Evolutionary conservation across 92 coral and sea anemone species (phyloP).

Genomic region (Blastomussa wellsi): DNA sequence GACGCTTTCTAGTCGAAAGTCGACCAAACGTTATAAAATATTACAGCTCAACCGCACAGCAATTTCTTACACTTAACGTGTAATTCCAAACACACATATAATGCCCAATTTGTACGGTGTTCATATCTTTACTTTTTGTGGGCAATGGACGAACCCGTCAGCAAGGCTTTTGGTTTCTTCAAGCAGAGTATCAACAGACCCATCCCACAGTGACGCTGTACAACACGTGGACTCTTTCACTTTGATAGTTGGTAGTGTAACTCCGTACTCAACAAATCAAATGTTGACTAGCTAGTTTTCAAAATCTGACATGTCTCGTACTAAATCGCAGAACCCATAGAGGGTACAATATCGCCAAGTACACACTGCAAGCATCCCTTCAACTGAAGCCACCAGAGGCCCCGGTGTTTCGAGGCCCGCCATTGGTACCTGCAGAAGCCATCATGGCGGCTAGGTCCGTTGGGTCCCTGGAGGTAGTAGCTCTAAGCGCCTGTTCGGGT

Average conservation of each 20-base stretch:
- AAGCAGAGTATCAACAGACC: not conserved
- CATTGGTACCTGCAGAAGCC: slow-evolving; percentile 38
- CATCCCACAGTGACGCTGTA: not conserved
- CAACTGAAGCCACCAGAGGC: slow-evolving; percentile 34
- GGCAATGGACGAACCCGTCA: too few species aligned
- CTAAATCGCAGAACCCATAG: slow-evolving; percentile 5
- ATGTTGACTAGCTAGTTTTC: not conserved
- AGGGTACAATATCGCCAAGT: not conserved
- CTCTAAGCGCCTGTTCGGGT: slow-evolving; percentile 85
- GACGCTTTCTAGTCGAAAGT: not conserved
- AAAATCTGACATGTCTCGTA: not conserved
- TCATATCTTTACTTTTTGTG: not conserved
- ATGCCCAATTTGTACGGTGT: not conserved
- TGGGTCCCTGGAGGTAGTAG: slow-evolving; percentile 69
- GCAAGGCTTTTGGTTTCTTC: not conserved
- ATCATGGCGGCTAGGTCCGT: slow-evolving; percentile 57
- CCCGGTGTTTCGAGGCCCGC: slow-evolving; percentile 29
- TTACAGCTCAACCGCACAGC: not conserved
- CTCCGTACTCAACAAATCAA: not conserved
- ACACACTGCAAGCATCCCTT: not conserved
- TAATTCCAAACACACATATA: not conserved
- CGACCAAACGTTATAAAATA: not conserved
- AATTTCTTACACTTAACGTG: not conserved
- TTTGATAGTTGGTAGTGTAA: too few species aligned
- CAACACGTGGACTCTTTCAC: not conserved